These are phyloP conservation scores for Uropetala carovei DNA, from an alignment of 2,888 invertebrate genomes.

Conservation along the genomic window DNA sequence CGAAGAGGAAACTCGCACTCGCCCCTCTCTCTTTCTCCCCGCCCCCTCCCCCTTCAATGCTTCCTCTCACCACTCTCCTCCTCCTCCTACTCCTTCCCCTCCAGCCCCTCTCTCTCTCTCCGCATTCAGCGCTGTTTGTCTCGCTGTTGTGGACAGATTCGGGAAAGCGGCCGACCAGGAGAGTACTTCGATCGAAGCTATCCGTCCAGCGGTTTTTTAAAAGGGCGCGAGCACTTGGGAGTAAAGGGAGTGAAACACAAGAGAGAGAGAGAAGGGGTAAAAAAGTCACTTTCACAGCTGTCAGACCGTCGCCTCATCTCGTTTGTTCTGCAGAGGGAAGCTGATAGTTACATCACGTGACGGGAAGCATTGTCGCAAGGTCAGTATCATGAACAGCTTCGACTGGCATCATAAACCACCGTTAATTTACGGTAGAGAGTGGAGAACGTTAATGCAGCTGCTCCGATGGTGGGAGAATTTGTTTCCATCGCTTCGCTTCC, in stretches of 20 bases:
- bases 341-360: conserved; percentile 60
- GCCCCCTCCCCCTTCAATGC: background rate
- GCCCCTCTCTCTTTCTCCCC: background rate
- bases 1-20: conserved; percentile 47
- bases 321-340: background rate
- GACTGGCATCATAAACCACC: conserved; percentile 52
- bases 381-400: conserved; percentile 58
- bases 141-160: conserved; percentile 62
- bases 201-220: background rate
- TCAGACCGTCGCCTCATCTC: background rate
- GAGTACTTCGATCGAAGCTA: conserved; percentile 21
- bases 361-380: conserved; percentile 62
- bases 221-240: conserved; percentile 5
- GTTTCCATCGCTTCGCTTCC: background rate
- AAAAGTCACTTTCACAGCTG: conserved; percentile 23
- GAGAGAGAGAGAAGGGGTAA: conserved; percentile 5
- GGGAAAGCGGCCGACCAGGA: conserved; percentile 45
- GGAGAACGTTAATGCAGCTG: background rate
- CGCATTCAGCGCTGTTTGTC: conserved; percentile 38
- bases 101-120: background rate
- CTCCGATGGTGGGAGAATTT: background rate
- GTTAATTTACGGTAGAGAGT: conserved; percentile 56
- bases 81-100: background rate
- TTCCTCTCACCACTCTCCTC: background rate
- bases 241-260: too few species aligned